Conservation (phyloP, 2,888 invertebrate species). For the Drosophila ezoana region DNA sequence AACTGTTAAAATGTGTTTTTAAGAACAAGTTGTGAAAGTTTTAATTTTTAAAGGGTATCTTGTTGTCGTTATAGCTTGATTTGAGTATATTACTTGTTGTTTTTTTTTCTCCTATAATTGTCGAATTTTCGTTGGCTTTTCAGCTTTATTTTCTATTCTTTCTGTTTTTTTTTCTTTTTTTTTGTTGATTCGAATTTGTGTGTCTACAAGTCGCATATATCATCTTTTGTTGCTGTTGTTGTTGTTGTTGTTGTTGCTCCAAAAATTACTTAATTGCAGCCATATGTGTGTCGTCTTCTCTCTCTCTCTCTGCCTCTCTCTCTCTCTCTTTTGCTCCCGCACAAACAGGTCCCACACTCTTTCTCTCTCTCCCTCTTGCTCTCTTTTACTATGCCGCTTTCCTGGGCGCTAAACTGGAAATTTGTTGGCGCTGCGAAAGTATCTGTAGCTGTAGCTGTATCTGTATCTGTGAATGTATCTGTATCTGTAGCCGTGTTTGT, state of each 20-base stretch:
- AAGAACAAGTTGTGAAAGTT: too few species aligned
- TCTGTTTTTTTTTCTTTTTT: conserved; percentile 18
- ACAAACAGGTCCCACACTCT: neutral
- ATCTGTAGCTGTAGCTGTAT: conserved; percentile 1
- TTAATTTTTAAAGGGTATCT: conserved; percentile 1
- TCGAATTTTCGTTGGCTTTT: conserved; percentile 42
- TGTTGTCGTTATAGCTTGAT: neutral
- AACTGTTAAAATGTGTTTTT: too few species aligned
- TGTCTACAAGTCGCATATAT: conserved; percentile 60
- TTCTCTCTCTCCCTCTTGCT: neutral
- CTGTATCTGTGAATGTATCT: conserved; percentile 27
- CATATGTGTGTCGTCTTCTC: conserved; percentile 61
- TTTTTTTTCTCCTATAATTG: conserved; percentile 46
- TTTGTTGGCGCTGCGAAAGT: conserved; percentile 55
- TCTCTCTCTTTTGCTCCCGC: neutral
- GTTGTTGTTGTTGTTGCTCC: conserved; percentile 52
- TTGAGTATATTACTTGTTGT: neutral
- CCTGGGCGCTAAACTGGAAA: conserved; percentile 67
- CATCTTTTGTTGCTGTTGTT: conserved; percentile 42
- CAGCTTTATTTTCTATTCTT: neutral
- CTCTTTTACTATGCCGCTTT: conserved; percentile 1
- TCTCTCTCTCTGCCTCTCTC: neutral
- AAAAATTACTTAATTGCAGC: conserved; percentile 80
- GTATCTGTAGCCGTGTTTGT: conserved; percentile 9
- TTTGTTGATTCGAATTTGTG: conserved; percentile 39